phyloP scores from a whole-genome alignment of 2,113 vertebrate species.

The Salminus brasiliensis region DNA sequence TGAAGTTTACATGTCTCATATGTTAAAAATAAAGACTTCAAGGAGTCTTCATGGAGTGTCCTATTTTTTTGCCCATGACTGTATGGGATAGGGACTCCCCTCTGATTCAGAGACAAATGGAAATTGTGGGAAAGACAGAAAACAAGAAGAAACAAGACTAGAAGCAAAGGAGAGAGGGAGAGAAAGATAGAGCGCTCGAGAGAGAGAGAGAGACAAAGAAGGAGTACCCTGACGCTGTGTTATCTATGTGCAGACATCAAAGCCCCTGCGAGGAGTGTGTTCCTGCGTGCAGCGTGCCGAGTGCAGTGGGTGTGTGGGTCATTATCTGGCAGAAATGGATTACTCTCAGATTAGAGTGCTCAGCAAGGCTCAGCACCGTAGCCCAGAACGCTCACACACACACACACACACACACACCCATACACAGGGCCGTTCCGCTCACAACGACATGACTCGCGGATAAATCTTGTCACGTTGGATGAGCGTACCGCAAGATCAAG shows the following conservation, averaged over 20 bases:
- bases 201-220: slow-evolving; percentile 4
- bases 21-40: no score
- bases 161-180: slow-evolving; percentile 44
- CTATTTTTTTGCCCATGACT: background rate
- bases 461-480: slow-evolving; percentile 50
- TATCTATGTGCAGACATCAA: slow-evolving; percentile 73
- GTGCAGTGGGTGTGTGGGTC: slow-evolving; percentile 58
- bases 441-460: slow-evolving; percentile 35
- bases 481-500: slow-evolving; percentile 39
- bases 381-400: slow-evolving; percentile 44
- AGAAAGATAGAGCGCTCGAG: background rate
- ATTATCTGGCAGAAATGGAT: slow-evolving; percentile 79
- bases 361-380: slow-evolving; percentile 62
- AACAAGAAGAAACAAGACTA: background rate
- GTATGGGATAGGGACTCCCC: slow-evolving; percentile 7
- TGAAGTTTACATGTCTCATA: no score
- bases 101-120: slow-evolving; percentile 49
- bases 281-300: slow-evolving; percentile 37
- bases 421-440: slow-evolving; percentile 31
- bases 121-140: background rate
- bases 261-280: slow-evolving; percentile 45
- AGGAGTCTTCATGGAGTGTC: no score
- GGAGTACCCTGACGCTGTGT: slow-evolving; percentile 61
- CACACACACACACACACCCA: slow-evolving; percentile 26
- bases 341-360: slow-evolving; percentile 77